phyloP scores from a whole-genome alignment of 2,113 vertebrate genomes.

The Thunnus maccoyii region DNA sequence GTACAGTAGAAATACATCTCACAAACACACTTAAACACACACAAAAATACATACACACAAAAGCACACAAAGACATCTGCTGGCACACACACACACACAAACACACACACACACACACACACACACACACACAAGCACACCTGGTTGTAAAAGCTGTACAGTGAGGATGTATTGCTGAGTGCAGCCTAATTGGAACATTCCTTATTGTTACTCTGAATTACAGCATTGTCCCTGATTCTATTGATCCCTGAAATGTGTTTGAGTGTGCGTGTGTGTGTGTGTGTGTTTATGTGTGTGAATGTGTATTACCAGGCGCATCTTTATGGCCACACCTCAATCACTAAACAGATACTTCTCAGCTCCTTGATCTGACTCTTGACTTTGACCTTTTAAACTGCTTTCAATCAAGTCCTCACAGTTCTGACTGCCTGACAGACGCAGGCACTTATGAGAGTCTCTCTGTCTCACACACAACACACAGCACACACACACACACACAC shows the following conservation, averaged over 20 bases:
- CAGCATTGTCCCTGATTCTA: constrained; percentile 59
- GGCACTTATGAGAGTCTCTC: constrained; percentile 54
- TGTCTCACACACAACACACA: constrained; percentile 8
- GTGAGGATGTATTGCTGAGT: constrained; percentile 50
- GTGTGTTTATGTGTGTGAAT: constrained; percentile 5
- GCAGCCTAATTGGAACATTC: constrained; percentile 68
- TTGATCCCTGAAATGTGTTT: constrained; percentile 48
- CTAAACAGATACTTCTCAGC: constrained; percentile 49
- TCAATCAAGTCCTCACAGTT: constrained; percentile 70
- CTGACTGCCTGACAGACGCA: constrained; percentile 59
- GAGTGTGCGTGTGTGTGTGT: constrained; percentile 19
- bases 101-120: neutral
- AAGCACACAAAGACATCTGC: constrained; percentile 9
- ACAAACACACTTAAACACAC: constrained; percentile 36
- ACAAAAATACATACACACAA: constrained; percentile 10
- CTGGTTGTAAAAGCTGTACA: constrained; percentile 18
- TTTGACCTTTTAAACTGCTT: constrained; percentile 76
- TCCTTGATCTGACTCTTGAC: constrained; percentile 64
- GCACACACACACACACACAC: constrained; percentile 23
- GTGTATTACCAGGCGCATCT: constrained; percentile 13
- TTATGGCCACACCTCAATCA: constrained; percentile 48
- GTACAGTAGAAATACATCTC: constrained; percentile 58
- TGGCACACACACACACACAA: constrained; percentile 10
- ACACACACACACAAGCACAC: constrained; percentile 9
- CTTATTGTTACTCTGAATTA: constrained; percentile 68